These are phyloP conservation scores for Oceanodroma leucorhoa DNA, from an alignment of 2,797 vertebrate genomes.

Conservation along the genomic window DNA sequence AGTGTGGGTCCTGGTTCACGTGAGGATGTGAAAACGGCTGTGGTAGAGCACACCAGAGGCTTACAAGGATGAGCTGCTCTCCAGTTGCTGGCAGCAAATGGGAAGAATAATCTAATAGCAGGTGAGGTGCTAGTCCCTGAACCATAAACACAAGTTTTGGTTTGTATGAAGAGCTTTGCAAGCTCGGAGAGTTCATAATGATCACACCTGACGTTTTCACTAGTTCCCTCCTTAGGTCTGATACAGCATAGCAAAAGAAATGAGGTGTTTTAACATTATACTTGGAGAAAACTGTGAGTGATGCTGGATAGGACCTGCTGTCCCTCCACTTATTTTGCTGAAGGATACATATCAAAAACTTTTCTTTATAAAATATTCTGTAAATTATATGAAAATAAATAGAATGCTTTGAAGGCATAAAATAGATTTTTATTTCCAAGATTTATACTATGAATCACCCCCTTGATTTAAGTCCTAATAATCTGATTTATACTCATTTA, in stretches of 20 bases:
- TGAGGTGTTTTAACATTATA: not conserved
- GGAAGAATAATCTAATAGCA: not conserved
- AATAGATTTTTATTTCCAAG: not conserved
- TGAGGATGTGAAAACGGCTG: accelerated
- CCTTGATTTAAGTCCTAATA: not conserved
- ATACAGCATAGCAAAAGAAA: not conserved
- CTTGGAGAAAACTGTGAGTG: not conserved
- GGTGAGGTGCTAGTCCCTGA: not conserved
- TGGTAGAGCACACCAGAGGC: not conserved
- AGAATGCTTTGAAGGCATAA: not conserved
- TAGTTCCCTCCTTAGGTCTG: not conserved
- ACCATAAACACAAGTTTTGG: not conserved
- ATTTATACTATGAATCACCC: not conserved
- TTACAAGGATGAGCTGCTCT: not conserved
- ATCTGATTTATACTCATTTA: constrained; percentile 22
- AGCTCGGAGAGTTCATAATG: accelerated
- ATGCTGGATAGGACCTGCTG: not conserved
- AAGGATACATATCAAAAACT: not conserved
- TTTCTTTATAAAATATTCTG: not conserved
- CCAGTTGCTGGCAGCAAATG: not conserved
- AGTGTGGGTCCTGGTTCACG: not conserved
- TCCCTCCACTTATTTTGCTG: not conserved
- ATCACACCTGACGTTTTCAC: not conserved
- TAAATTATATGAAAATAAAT: not conserved
- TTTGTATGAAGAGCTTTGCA: not conserved